Base-by-base conservation (phyloP, 2,113 vertebrate genomes). In the Melanocharis versteri region DNA sequence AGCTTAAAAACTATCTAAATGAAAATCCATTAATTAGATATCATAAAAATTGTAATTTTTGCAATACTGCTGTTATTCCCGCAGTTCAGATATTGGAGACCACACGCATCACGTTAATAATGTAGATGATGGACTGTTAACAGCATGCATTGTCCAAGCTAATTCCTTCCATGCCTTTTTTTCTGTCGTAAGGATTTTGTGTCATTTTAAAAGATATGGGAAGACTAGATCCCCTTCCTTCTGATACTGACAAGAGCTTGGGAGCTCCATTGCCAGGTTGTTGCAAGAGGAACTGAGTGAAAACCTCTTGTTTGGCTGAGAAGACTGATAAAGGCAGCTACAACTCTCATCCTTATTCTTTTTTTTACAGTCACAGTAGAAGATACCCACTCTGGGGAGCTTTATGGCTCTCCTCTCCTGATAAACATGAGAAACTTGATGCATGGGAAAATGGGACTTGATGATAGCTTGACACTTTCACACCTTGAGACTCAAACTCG, bases 401-500 rank as follows among this genome's bases (percentile, higher is more conserved):
- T 95, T 86, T 80, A 83, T 86, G 73, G 64, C 51, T 93, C 57
- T 83, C 27, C 58, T 75, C 60, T 94, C 64, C 69, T 87, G 94
- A 94, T 94, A 94, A 96, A 92, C 80, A 92, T 40, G 80, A 92
- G 83, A 78, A 95, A 81, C 30, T 90, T 89, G 77, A 89, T 94
- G 72, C 69, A 96, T 91, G 47, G 89, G 61, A 94, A 90, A 94
- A 94, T 92, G 80, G 89, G 77, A 95, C 86, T 94, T 92, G 95
- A 89, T 95, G 95, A 97, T 95, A 92, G 87, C 93, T 96, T 91
- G 94, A 71, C 95, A 91, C 80, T 91, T 96, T 97, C 91, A 95
- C 94, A 96, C 94, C 94, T 95, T 95, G 83, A 94, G 89, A 92
- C 90, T 94, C 93, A 94, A 71, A 81, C 83, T 95, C 20, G 0